Evolutionary conservation across 2,888 invertebrate genomes (phyloP), one percentile per base, ranked within the genome.

Genomic region (Pollenia angustigena): DNA sequence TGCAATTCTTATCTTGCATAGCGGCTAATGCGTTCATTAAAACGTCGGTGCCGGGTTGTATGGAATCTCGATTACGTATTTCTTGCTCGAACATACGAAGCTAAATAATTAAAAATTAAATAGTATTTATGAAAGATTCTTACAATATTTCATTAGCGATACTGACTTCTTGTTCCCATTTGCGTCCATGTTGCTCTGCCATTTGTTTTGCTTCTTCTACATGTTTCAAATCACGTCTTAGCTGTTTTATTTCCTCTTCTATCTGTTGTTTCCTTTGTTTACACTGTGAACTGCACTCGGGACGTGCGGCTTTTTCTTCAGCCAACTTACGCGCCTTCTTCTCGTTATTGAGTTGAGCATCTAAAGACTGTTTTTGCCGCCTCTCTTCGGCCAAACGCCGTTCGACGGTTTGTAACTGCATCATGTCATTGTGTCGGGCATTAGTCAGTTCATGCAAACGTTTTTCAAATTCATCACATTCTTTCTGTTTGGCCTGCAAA

Each of bases 1-100:
- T 98, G 90, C 96, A 94, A 92, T 98, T 98, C 92, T 98, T 97
- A 92, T 99, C 98, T 93, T 97, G 97, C 94, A 98, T 95, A 88
- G 96, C 96, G 71, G 95, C 95, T 89, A 98, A 94, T 23, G 97
- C 97, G 56, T 96, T 95, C 94, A 97, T 95, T 89, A 98, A 94
- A 91, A 97, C 95, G 90, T 97, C 97, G 42, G 96, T 95, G 90
- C 95, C 96, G 11, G 93, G 92, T 84, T 93, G 93, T 40, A 89
- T 88, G 7, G 93, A 91, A 82, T 93, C 93, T 7, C 93, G 93
- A 87, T 90, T 93, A 48, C 93, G 91, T 50, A 93, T 90, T 88
- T 93, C 93, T 8, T 90, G 91, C 84, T 93, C 93, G 85, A 93
- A 91, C 90, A 92, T 92, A 80, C 92, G 92, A 64, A 93, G 89